A percentile compares a stretch with the other conserved stretches of the same genome.
phyloP scores from a whole-genome alignment of 2,113 vertebrate genomes.

The Xiphorhynchus elegans region DNA sequence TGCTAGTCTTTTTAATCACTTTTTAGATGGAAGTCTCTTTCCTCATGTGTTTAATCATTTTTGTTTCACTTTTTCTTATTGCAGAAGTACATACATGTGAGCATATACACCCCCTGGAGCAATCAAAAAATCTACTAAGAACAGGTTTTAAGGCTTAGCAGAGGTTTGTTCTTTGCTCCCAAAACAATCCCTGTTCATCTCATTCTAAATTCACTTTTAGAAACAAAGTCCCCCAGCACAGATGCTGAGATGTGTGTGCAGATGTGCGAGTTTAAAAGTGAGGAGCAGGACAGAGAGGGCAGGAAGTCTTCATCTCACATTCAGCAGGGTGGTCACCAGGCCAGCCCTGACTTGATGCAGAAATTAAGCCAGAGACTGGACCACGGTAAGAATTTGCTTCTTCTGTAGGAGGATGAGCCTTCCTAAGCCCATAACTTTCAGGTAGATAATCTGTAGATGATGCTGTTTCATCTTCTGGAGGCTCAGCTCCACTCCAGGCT shows the following conservation, averaged over 20 bases:
- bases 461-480: not conserved
- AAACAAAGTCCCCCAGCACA: not conserved
- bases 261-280: not conserved
- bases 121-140: not conserved
- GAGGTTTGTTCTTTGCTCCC: not conserved
- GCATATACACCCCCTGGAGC: not conserved
- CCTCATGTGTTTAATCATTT: slow-evolving; percentile 58
- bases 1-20: slow-evolving; percentile 36
- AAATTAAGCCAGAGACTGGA: not conserved
- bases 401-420: not conserved
- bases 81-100: not conserved
- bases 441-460: not conserved
- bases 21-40: slow-evolving; percentile 40
- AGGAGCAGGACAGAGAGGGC: not conserved
- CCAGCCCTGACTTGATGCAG: not conserved
- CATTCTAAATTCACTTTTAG: not conserved
- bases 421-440: not conserved
- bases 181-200: not conserved
- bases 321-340: not conserved
- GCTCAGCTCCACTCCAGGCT: not conserved
- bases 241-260: not conserved
- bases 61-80: not conserved
- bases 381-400: not conserved
- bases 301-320: not conserved
- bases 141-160: not conserved